A percentile compares a stretch with the other conserved stretches of the same genome.
phyloP scores from a whole-genome alignment of 2,113 vertebrate species.

The Odocoileus hemionus region DNA sequence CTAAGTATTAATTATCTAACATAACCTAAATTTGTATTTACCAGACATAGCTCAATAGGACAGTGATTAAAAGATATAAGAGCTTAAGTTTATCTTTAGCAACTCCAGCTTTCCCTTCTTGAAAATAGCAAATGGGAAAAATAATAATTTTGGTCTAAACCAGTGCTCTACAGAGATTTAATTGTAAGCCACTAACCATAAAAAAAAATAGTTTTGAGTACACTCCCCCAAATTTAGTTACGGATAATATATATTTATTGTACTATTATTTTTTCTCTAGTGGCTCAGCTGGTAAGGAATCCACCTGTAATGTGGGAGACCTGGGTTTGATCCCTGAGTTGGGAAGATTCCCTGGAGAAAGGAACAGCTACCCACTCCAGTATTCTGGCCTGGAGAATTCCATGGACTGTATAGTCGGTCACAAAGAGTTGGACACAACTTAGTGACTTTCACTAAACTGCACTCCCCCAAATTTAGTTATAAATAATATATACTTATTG shows the following conservation, averaged over 20 bases:
- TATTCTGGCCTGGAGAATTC: not conserved
- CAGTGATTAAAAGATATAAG: not conserved
- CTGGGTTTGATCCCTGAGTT: not conserved
- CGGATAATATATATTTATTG: not conserved
- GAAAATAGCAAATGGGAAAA: not conserved
- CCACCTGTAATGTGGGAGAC: not conserved
- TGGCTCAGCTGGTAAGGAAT: not conserved
- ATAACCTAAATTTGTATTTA: not conserved
- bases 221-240: not conserved
- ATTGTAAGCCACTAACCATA: not conserved
- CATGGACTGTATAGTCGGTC: not conserved
- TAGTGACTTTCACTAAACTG: not conserved
- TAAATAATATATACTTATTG: not conserved
- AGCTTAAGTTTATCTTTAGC: slow-evolving; percentile 7
- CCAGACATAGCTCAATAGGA: not conserved
- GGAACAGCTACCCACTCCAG: not conserved
- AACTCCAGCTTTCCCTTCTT: not conserved
- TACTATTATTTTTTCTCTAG: not conserved
- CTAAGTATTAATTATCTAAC: not conserved
- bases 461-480: not conserved
- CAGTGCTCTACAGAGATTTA: not conserved
- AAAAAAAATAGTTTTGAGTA: not conserved
- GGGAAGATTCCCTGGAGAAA: not conserved
- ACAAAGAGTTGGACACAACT: not conserved
- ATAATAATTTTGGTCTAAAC: not conserved